Base-by-base conservation (phyloP, 2,888 invertebrate genomes). In the Dysmachus trigonus region DNA sequence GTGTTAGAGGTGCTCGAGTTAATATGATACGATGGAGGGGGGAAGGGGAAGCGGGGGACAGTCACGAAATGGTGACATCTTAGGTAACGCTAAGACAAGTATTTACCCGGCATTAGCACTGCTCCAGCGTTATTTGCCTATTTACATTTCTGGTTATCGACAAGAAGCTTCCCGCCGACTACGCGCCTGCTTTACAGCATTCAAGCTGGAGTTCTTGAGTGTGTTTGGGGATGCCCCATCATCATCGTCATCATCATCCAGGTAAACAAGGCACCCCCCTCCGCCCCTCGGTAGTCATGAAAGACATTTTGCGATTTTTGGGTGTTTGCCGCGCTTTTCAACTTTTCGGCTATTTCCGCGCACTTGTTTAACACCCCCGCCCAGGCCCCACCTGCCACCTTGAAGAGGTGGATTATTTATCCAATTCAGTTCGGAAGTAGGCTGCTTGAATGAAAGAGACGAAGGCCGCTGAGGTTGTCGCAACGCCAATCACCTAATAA, bases 121-220 rank as follows among this genome's bases (percentile, higher is more conserved):
- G 76, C 76, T 76, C 22, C 38, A 38, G 76, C 76, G 10, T 35
- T 76, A 76, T 76, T 76, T 76, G 38, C 38, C 76, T 76, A 76
- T 76, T 76, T 76, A 76, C 76, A 35, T 76, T 76, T 76, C 38
- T 38, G 76, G 35, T 76, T 76, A 76, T 76, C 76, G 76, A 76
- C 22, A 7, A 62, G 62, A 2, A 27, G 62, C 62, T 10, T n/a
- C 62, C 27, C 18, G 18, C 62, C 62, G 8, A 62, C 27, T 18
- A 8, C 7, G 8, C 22, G 3, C 27, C 27, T 22, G 33, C 62
- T 62, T 41, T 8, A 41, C 62, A 62, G 27, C 62, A 62, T 62
- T 22, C 18, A 2, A 62, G 8, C 18, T 18, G 18, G 22, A 18
- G 27, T 22, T 10, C 62, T 27, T 22, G 27, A 62, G 62, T 62